Evolutionary conservation across 2,113 vertebrate genomes (phyloP), one percentile per base, ranked within the genome.

Genomic region (Typhlomys cinereus): DNA sequence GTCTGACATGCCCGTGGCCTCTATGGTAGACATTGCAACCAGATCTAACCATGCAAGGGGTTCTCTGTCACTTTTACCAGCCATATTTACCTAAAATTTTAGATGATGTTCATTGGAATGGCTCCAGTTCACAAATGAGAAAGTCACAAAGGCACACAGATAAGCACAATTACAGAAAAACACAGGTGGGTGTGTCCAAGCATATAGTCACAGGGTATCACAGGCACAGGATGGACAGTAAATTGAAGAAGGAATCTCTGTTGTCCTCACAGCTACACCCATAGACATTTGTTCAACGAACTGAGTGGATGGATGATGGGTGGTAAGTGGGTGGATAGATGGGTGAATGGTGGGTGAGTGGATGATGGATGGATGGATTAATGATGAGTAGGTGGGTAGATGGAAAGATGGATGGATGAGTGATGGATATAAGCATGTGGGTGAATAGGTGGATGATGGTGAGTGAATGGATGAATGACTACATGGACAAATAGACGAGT

Each of bases 151-250:
- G 85, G 21, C 57, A 39, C 52, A 70, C 52, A 21, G 61, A 88
- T 64, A 94, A 62, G 46, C 61, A 29, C 4, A n/a, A n/a, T n/a
- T n/a, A n/a, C n/a, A n/a, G n/a, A 27, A 64, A 94, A 84, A 80
- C 70, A 62, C 34, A 86, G 66, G 59, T n/a, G 61, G 73, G 78
- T 83, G 71, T 25, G 25, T 34, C 62, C 88, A 92, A 62, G 85
- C 36, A 18, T 21, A n/a, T 61, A 66, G 80, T 48, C 67, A 61
- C 13, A 0, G 48, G 50, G 48, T 41, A 7, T 44, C 75, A 44
- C 3, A 18, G 67, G 31, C 34, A 39, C 29, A 23, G 3, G 1
- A 20, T 48, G 61, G 27, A 39, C 4, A 29, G 12, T 31, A 39
- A 31, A 44, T 50, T 66, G 39, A 20, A n/a, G 4, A 27, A 10